Evolutionary conservation across 2,888 invertebrate genomes (phyloP), one percentile per base, ranked within the genome.

Genomic region (Calameuta idolon): DNA sequence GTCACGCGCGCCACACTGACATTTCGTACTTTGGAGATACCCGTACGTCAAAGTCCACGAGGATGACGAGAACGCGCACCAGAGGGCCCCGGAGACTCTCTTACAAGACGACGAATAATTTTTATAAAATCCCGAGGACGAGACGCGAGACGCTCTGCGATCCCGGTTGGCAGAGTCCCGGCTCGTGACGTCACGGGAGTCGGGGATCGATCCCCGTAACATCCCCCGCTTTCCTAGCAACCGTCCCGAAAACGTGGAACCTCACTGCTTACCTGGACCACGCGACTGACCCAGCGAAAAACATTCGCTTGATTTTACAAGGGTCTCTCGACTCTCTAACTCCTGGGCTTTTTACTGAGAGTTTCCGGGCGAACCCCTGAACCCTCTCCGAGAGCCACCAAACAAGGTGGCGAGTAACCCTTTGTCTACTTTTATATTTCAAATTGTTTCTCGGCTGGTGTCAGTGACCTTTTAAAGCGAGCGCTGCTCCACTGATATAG

Each of bases 181-280:
- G 86, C 86, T 86, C 81, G 87, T 89, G 90, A 90, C 90, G 90
- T 90, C 89, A 90, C 90, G 87, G 90, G 89, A 88, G 88, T 88
- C 87, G 88, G 88, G 88, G 89, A 90, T 90, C 90, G 90, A 90
- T 90, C 88, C 88, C 88, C 87, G 87, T 55, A 87, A 88, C 88
- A 83, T 82, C 80, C 82, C 75, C 81, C 78, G 40, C 79, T 34
- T 37, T 31, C 69, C 37, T 75, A 76, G 75, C 68, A 75, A 73
- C 78, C 55, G 69, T 76, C 68, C 78, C 11, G 75, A 34, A 71
- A 73, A 78, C 78, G 75, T 78, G 34, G 74, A 68, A 73, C 68
- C 75, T 74, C 30, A 31, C 78, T 31, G 34, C 80, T 83, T 78
- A 78, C 81, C 79, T 77, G 77, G 80, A 78, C 80, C 78, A 80